Evolutionary conservation across 2,113 vertebrate genomes (phyloP), one percentile per base, ranked within the genome.

Genomic region (Gobius niger): DNA sequence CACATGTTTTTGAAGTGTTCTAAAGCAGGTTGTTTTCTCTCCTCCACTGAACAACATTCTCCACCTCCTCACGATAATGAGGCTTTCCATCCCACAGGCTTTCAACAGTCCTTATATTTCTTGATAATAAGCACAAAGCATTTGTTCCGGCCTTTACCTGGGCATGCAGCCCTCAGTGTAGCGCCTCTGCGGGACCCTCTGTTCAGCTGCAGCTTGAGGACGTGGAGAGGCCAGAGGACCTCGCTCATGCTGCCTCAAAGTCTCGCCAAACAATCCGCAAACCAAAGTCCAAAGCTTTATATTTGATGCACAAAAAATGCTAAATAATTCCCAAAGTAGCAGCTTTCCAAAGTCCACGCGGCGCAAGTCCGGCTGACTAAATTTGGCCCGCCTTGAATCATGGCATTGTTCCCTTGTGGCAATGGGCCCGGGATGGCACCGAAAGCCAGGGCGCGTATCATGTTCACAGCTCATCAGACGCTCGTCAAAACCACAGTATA

Each of bases 121-220:
- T 34, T 34, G 24, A 34, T 34, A 34, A 34, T 4, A 34, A 3
- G 24, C 1, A 34, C 3, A 34, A 34, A 34, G 24, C 24, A 24
- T 24, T 24, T 24, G 24, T 24, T 24, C 24, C 24, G 2, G 49
- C 47, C 76, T 78, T 89, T 95, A 98, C 96, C 96, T 94, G 86
- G 94, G 94, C 57, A 94, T 92, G 87, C 96, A 92, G 2, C 96
- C 94, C 92, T 97, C 86, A 0, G 96, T 96, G 93, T 96, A 97
- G 49, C 95, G 94, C 63, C 96, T 91, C 90, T 95, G 95, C 46
- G 93, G 89, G 63, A 94, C 90, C 85, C 92, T 93, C 57, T 93
- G 85, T 91, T 95, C 93, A 93, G 76, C 74, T 93, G 85, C 72
- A 96, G 91, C 88, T 93, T 96, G 84, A 93, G 89, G 89, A 95